These are phyloP conservation scores for Oscheius sp. DNA, from an alignment of 1,140 invertebrate genomes.

Conservation along the genomic window DNA sequence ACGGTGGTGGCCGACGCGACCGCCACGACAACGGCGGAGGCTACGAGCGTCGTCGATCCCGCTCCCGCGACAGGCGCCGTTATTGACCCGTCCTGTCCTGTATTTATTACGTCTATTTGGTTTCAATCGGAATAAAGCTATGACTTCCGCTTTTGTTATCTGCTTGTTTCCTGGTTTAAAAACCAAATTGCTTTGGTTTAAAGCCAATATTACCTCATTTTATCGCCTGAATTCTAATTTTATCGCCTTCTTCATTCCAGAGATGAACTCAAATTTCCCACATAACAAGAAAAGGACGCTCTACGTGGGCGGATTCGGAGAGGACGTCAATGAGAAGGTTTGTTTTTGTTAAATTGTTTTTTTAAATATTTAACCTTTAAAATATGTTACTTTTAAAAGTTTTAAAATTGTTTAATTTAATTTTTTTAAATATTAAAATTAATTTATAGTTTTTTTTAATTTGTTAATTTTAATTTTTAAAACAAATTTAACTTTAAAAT, in stretches of 20 bases:
- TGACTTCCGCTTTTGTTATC: too few species aligned
- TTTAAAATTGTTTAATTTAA: too few species aligned
- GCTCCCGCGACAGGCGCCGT: slow-evolving; percentile 2
- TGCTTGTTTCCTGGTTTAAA: too few species aligned
- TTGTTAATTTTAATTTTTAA: too few species aligned
- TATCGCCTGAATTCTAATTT: too few species aligned
- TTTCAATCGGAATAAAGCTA: not conserved
- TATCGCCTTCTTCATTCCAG: too few species aligned
- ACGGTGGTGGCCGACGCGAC: not conserved
- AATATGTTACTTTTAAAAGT: not conserved
- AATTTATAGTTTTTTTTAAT: not conserved
- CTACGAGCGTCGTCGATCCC: not conserved
- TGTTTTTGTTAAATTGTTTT: not conserved
- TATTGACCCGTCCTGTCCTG: slow-evolving; percentile 4
- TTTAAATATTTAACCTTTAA: too few species aligned
- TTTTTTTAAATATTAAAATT: too few species aligned
- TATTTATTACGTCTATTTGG: not conserved
- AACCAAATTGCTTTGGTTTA: too few species aligned
- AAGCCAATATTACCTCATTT: too few species aligned
- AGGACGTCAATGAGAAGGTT: slow-evolving; percentile 94
- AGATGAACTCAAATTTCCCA: slow-evolving; percentile 51
- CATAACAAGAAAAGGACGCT: slow-evolving; percentile 57
- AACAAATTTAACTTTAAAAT: not conserved
- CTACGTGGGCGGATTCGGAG: slow-evolving; percentile 79
- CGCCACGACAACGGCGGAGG: not conserved